Percentiles rank a stretch among this genome's conserved stretches.
Evolutionary conservation across 2,113 vertebrate genomes (phyloP).

Genomic region (Crotophaga sulcirostris): DNA sequence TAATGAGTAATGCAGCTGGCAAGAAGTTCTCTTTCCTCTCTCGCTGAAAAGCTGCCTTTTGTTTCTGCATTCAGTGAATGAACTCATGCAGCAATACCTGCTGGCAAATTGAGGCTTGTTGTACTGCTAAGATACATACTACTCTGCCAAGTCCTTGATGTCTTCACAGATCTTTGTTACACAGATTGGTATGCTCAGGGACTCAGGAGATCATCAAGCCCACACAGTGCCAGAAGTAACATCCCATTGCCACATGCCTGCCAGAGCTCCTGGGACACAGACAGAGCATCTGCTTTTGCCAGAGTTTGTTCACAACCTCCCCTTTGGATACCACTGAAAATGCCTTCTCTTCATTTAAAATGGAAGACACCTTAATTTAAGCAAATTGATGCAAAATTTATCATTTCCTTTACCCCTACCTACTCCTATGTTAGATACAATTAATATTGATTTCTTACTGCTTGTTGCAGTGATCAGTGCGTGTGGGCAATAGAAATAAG

Average conservation of each 20-base stretch:
- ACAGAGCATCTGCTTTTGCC: not conserved
- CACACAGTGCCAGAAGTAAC: conserved; percentile 21
- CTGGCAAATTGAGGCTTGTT: conserved; percentile 69
- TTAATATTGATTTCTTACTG: not conserved
- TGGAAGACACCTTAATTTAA: not conserved
- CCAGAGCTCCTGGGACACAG: not conserved
- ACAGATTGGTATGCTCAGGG: not conserved
- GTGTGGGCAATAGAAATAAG: not conserved
- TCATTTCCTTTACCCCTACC: not conserved
- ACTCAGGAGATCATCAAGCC: conserved; percentile 31
- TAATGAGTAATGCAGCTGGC: conserved; percentile 13
- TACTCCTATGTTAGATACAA: not conserved
- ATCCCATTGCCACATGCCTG: not conserved
- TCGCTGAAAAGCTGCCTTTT: conserved; percentile 48
- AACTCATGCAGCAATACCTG: conserved; percentile 36
- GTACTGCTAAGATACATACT: conserved; percentile 46
- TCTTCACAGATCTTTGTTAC: conserved; percentile 54
- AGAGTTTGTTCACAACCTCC: not conserved
- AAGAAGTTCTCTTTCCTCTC: not conserved
- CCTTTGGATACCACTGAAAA: not conserved
- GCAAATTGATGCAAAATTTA: not conserved
- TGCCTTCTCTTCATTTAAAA: not conserved
- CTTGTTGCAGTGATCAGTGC: not conserved
- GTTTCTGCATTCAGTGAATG: conserved; percentile 40
- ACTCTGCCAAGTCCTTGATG: conserved; percentile 66